phyloP scores from a whole-genome alignment of 2,797 vertebrate genomes.

The Coregonus suidteri region DNA sequence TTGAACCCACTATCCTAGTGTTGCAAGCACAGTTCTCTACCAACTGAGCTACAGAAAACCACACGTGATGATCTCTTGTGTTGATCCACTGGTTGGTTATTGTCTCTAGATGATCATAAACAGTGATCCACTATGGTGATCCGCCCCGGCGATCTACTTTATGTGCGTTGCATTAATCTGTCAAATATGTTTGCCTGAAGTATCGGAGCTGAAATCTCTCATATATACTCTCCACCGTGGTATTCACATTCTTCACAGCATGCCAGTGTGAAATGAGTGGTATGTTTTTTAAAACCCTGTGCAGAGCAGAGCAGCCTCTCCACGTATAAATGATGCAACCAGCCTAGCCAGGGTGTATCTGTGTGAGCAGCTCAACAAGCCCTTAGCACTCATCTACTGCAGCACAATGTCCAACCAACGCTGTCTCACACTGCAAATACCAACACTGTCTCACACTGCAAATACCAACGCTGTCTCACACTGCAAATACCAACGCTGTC shows the following conservation, averaged over 20 bases:
- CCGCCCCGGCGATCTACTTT: not conserved
- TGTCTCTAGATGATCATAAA: too few relatives aligned
- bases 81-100: too few relatives aligned
- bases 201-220: not conserved
- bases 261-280: constrained; percentile 72
- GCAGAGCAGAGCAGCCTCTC: constrained; percentile 44
- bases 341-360: constrained; percentile 53
- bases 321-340: constrained; percentile 30
- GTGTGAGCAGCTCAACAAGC: constrained; percentile 63
- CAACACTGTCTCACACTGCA: too few relatives aligned
- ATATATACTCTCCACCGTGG: constrained; percentile 7
- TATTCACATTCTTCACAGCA: constrained; percentile 50
- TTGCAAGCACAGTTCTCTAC: too few relatives aligned
- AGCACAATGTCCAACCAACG: constrained; percentile 57
- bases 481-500: too few relatives aligned
- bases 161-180: not conserved
- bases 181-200: not conserved
- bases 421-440: not conserved
- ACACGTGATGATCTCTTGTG: too few relatives aligned
- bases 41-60: too few relatives aligned
- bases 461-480: too few relatives aligned
- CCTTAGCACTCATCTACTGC: constrained; percentile 67
- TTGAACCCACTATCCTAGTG: too few relatives aligned
- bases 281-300: constrained; percentile 61
- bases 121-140: too few relatives aligned